Conservation (phyloP, 2,113 vertebrate species). For the Hypomesus transpacificus region DNA sequence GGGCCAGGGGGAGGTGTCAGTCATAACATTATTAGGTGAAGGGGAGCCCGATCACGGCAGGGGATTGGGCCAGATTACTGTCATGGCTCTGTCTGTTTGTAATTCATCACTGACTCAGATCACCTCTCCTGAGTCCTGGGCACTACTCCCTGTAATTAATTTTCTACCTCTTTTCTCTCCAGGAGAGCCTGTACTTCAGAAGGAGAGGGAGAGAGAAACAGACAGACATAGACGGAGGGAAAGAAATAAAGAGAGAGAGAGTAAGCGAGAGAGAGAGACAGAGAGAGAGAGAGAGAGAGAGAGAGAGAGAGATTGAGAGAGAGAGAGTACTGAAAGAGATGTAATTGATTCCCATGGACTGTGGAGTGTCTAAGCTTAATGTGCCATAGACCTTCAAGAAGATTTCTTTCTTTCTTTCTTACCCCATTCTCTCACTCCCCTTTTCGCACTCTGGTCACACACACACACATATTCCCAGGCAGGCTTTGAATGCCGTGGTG, state of each 20-base stretch:
- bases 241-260: conserved; percentile 9
- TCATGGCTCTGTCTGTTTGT: conserved; percentile 36
- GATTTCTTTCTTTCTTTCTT: conserved; percentile 3
- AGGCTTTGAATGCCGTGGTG: neutral
- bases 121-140: conserved; percentile 35
- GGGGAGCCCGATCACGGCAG: conserved; percentile 4
- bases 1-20: conserved; percentile 14
- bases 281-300: too few relatives aligned
- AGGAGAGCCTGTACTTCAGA: conserved; percentile 20
- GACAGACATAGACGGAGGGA: neutral
- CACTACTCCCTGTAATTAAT: conserved; percentile 52
- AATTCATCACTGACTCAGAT: conserved; percentile 52
- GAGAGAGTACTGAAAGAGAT: neutral
- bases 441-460: conserved; percentile 1
- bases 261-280: neutral
- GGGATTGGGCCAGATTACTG: conserved; percentile 52
- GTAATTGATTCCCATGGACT: neutral
- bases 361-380: neutral
- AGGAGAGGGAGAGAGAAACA: conserved; percentile 5
- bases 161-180: conserved; percentile 38
- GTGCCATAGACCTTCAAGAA: too few relatives aligned
- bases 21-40: conserved; percentile 20
- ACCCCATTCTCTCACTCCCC: neutral
- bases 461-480: neutral
- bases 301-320: too few relatives aligned